These are phyloP conservation scores for Stenodera caucasica DNA, from an alignment of 2,888 invertebrate species.

Conservation along the genomic window DNA sequence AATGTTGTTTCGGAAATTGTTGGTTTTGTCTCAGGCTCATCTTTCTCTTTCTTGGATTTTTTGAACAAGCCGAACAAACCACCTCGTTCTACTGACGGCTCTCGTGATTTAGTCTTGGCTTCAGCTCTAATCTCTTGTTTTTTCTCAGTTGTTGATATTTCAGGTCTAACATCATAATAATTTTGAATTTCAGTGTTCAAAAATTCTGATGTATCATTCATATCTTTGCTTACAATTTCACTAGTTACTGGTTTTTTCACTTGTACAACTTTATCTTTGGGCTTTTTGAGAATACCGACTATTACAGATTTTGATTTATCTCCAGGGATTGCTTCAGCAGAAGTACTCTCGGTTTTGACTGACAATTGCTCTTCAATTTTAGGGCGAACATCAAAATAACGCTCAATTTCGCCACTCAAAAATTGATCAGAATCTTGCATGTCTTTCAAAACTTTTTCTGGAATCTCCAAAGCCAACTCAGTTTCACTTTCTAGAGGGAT, in stretches of 20 bases:
- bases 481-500: not conserved
- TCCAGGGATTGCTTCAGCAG: not conserved
- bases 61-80: conserved; percentile 30
- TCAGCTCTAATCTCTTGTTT: no score
- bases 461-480: conserved; percentile 26
- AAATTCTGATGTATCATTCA: conserved; percentile 21
- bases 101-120: no score
- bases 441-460: conserved; percentile 13
- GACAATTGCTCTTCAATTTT: not conserved
- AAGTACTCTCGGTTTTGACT: not conserved
- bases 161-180: conserved; percentile 14
- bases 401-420: no score
- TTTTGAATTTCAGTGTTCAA: conserved; percentile 21
- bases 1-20: conserved; percentile 24
- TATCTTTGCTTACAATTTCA: no score
- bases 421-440: conserved; percentile 1
- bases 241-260: no score
- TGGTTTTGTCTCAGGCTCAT: conserved; percentile 1
- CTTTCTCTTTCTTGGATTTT: conserved; percentile 28
- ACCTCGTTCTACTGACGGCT: conserved; percentile 18
- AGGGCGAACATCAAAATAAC: no score
- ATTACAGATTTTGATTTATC: conserved; percentile 8
- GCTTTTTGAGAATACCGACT: conserved; percentile 3
- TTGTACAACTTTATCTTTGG: conserved; percentile 12
- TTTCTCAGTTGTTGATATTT: not conserved